Conservation (phyloP, 2,113 vertebrate species). For the Rhipidura dahli region DNA sequence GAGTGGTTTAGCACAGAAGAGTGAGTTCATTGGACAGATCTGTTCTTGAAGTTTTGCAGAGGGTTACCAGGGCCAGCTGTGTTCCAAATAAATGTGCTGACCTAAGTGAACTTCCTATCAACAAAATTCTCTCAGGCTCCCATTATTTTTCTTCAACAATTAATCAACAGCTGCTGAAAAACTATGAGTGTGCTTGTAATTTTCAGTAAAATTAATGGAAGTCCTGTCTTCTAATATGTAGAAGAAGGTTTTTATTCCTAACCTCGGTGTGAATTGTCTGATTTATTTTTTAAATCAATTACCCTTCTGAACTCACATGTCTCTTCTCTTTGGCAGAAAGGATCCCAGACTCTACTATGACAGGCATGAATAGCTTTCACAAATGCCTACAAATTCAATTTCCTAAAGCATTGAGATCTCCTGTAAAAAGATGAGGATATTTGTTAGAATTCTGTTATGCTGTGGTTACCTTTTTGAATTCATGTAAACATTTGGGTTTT, state of each 20-base stretch:
- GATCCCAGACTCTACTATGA: not conserved
- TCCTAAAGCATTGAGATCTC: not conserved
- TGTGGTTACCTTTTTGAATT: not conserved
- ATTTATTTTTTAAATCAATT: slow-evolving; percentile 72
- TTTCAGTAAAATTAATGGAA: slow-evolving; percentile 70
- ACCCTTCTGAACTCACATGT: slow-evolving; percentile 57
- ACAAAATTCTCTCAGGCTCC: slow-evolving; percentile 68
- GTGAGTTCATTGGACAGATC: slow-evolving; percentile 4
- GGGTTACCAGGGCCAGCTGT: slow-evolving; percentile 55
- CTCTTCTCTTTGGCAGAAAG: slow-evolving; percentile 18
- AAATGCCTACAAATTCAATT: not conserved
- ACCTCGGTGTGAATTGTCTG: slow-evolving; percentile 53
- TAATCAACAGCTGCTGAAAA: slow-evolving; percentile 75
- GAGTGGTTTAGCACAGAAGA: not conserved
- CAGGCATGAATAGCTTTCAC: not conserved
- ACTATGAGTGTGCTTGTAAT: slow-evolving; percentile 64
- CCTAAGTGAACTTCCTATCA: slow-evolving; percentile 73
- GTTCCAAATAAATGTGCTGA: slow-evolving; percentile 65
- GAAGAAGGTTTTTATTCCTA: slow-evolving; percentile 59
- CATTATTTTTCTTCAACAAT: slow-evolving; percentile 68
- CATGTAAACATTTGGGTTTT: not conserved
- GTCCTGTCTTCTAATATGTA: slow-evolving; percentile 59
- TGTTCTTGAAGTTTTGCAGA: slow-evolving; percentile 16
- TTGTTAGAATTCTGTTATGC: not conserved
- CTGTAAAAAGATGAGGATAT: not conserved